These are phyloP conservation scores for Andricus grossulariae DNA, from an alignment of 1,140 invertebrate species.

Conservation along the genomic window DNA sequence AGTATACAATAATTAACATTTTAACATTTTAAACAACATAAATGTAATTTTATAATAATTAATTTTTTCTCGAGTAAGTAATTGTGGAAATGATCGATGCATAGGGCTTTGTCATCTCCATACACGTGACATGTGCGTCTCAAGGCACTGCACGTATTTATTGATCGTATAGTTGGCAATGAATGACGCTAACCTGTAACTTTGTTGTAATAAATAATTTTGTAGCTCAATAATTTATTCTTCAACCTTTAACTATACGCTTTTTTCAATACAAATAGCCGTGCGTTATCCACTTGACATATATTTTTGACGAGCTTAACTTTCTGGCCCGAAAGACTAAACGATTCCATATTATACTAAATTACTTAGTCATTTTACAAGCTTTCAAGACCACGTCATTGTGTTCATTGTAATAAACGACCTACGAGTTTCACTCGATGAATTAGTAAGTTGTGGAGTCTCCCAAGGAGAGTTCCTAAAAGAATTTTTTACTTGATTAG, in stretches of 20 bases:
- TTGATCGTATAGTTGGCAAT: constrained; percentile 42
- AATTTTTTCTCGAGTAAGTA: too few species aligned
- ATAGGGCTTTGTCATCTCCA: too few species aligned
- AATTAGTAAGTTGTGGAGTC: not conserved
- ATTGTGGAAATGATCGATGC: too few species aligned
- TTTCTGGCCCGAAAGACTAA: not conserved
- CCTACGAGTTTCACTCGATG: not conserved
- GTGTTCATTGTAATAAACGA: not conserved
- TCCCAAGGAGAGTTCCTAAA: too few species aligned
- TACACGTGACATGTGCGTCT: constrained; percentile 27
- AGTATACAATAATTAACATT: too few species aligned
- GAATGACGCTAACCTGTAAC: constrained; percentile 34
- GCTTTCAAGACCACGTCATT: constrained; percentile 17
- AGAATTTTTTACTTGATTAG: too few species aligned
- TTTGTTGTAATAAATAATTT: constrained; percentile 8
- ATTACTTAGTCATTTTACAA: constrained; percentile 7
- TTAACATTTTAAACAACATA: too few species aligned
- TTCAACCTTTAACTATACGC: not conserved
- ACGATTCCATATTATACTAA: not conserved
- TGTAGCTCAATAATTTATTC: not conserved
- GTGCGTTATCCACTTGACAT: not conserved
- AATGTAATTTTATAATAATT: too few species aligned
- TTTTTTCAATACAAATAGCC: not conserved
- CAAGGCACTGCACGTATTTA: constrained; percentile 41
- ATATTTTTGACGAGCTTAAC: not conserved